These are phyloP conservation scores for Epinephelus cyanopodus DNA, from an alignment of 2,113 vertebrate genomes.

Conservation along the genomic window DNA sequence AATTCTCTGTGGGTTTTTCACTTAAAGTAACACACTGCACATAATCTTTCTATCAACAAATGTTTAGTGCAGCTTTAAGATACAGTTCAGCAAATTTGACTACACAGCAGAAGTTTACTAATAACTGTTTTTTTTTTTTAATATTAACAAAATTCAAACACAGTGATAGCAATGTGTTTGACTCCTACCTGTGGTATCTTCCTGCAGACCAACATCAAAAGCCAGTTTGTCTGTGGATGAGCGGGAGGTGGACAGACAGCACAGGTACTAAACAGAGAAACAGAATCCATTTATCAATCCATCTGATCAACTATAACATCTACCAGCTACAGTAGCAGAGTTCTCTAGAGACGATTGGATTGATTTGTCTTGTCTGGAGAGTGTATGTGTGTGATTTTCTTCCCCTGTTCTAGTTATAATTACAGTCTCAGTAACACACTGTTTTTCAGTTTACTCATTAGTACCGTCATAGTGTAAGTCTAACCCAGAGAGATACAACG, in stretches of 20 bases:
- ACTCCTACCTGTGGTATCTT: slow-evolving; percentile 90
- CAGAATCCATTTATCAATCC: background rate
- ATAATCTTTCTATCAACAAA: background rate
- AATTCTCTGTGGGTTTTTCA: background rate
- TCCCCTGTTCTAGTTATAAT: background rate
- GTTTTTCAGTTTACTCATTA: background rate
- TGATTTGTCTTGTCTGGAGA: background rate
- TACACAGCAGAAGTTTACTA: background rate
- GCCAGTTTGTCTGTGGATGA: slow-evolving; percentile 97
- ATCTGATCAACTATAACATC: background rate
- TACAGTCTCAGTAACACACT: background rate
- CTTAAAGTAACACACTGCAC: background rate
- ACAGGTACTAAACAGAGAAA: slow-evolving; percentile 89
- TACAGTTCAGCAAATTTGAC: background rate
- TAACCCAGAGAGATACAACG: background rate
- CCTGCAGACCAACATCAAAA: slow-evolving; percentile 96
- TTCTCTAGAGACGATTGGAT: background rate
- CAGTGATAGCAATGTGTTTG: background rate
- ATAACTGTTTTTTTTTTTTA: background rate
- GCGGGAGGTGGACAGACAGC: slow-evolving; percentile 94
- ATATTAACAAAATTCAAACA: background rate
- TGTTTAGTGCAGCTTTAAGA: background rate
- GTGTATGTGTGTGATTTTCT: background rate
- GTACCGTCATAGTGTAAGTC: background rate
- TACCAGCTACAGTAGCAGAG: background rate